Base-by-base conservation (phyloP, 2,888 invertebrate genomes). In the Aromia moschata region DNA sequence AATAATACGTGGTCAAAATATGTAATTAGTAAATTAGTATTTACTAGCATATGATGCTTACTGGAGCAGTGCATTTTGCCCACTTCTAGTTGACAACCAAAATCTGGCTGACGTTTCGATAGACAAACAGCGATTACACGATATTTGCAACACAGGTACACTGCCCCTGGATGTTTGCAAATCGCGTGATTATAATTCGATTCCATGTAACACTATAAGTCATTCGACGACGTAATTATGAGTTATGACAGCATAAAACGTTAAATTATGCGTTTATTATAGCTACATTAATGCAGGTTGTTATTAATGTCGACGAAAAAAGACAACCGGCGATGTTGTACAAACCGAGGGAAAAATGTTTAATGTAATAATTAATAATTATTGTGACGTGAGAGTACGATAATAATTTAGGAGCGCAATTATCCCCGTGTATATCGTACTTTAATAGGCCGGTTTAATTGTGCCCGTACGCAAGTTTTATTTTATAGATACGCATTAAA, bases 141-240 rank as follows among this genome's bases (percentile, higher is more conserved):
- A 25, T 25, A 25, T 9, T n/a, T 4, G 17, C 18, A 2, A 17
- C 7, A 17, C 4, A 30, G 4, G 16, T 2, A 17, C 36, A 43
- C 5, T 14, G 5, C 12, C 15, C 14, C 7, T 25, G 25, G 25
- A 17, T 25, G 11, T 49, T 15, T 20, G 25, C n/a, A 12, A 49
- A 20, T 49, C 7, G 38, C 49, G 38, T 49, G 38, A 17, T 15
- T 30, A 10, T 38, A 20, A 49, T 49, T 49, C 38, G 37, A 25
- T 20, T 49, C 11, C 49, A 49, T 49, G 55, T 51, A 57, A 62
- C 46, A 41, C 51, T 45, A 55, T 64, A 61, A 64, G 55, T 67
- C 63, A 64, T 58, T 46, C 59, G 60, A 62, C 56, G 62, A 67
- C 59, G 68, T 69, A 71, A 71, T 69, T 69, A 67, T 65, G 64